These are phyloP conservation scores for Anthopleura sola DNA, from an alignment of 64 coral and sea anemone species.

Conservation along the genomic window DNA sequence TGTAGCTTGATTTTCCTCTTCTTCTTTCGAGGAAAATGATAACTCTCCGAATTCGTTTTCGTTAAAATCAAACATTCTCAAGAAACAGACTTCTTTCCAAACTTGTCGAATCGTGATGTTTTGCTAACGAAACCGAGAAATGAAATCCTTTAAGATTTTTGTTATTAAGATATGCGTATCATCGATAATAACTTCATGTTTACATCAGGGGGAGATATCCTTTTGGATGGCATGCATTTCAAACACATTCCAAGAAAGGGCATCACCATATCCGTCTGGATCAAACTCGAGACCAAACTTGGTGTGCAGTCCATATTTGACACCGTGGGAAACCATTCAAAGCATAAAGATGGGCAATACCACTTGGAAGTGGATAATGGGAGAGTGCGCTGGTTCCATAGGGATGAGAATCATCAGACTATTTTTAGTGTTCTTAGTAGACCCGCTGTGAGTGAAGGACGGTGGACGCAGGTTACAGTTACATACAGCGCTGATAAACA, in stretches of 20 bases:
- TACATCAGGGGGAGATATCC: slow-evolving; percentile 80
- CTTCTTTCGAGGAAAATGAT: no score
- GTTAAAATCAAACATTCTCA: no score
- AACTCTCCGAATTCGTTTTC: no score
- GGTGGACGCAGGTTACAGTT: slow-evolving; percentile 67
- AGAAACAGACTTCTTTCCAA: no score
- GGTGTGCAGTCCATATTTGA: slow-evolving; percentile 99
- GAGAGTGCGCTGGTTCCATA: slow-evolving; percentile 86
- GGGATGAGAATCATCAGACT: slow-evolving; percentile 61
- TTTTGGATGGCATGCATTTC: slow-evolving; percentile 85
- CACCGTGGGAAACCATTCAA: slow-evolving; percentile 92
- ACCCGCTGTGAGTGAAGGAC: slow-evolving; percentile 40
- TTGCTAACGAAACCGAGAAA: no score
- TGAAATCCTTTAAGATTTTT: no score
- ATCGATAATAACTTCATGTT: slow-evolving; percentile 1
- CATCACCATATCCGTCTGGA: slow-evolving; percentile 93
- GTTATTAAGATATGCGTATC: no score
- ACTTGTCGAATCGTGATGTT: no score
- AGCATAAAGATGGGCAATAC: slow-evolving; percentile 87
- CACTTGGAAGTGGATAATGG: slow-evolving; percentile 87
- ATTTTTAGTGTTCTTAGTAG: slow-evolving; percentile 65
- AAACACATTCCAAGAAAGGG: slow-evolving; percentile 59
- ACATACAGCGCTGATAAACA: slow-evolving; percentile 60
- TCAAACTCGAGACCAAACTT: slow-evolving; percentile 84
- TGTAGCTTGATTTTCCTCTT: no score